Conservation (phyloP, 2,113 vertebrate genomes). For the Anoura caudifer region DNA sequence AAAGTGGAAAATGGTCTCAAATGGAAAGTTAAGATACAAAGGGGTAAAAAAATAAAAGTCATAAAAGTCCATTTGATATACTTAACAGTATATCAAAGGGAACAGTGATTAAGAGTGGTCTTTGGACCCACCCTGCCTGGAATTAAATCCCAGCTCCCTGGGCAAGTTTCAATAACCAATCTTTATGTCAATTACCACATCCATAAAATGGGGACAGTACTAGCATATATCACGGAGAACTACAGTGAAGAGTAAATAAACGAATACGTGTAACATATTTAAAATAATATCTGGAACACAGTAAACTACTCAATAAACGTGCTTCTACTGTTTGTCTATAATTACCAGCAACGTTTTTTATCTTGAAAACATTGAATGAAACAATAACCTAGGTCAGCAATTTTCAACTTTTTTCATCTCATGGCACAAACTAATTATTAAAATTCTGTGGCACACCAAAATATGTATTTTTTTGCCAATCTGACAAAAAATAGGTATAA, state of each 20-base stretch:
- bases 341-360: not conserved
- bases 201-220: not conserved
- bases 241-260: not conserved
- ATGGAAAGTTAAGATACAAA: slow-evolving; percentile 22
- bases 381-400: not conserved
- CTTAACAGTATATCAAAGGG: not conserved
- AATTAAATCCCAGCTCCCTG: not conserved
- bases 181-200: not conserved
- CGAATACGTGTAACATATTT: not conserved
- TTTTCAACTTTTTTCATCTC: too few species aligned
- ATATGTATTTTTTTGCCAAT: too few species aligned
- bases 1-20: slow-evolving; percentile 41
- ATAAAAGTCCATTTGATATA: too few species aligned
- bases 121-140: not conserved
- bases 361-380: slow-evolving; percentile 14
- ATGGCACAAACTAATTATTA: too few species aligned
- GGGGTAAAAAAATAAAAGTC: slow-evolving; percentile 24
- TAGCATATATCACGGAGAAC: not conserved
- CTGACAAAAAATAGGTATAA: too few species aligned
- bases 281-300: not conserved
- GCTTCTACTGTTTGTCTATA: not conserved
- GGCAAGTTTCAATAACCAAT: not conserved
- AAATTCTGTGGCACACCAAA: too few species aligned
- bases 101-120: not conserved
- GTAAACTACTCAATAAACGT: not conserved